Percentiles rank a stretch among this genome's conserved stretches.
Evolutionary conservation across 2,888 invertebrate species (phyloP).

Genomic region (Lochmaea crataegi): DNA sequence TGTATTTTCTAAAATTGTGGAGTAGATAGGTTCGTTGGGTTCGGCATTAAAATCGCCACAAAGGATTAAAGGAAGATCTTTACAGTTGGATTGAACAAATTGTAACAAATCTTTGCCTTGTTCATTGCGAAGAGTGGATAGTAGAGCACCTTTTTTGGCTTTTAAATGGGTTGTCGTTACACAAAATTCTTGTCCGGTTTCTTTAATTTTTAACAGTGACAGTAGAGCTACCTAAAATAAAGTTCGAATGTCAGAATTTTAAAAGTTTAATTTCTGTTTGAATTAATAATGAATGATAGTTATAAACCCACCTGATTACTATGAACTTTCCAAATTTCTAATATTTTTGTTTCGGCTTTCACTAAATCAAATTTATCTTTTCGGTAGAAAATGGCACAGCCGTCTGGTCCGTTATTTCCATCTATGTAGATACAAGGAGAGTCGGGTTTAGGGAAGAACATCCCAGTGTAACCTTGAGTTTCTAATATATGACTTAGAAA

Average conservation of each 20-base stretch:
- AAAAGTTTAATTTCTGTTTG: no score
- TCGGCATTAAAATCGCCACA: constrained; percentile 85
- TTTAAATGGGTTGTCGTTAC: constrained; percentile 81
- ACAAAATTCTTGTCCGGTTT: constrained; percentile 71
- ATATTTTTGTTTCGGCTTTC: constrained; percentile 69
- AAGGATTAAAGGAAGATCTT: constrained; percentile 71
- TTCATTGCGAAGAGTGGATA: constrained; percentile 76
- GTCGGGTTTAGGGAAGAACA: constrained; percentile 81
- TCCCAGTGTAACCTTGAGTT: constrained; percentile 75
- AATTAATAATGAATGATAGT: not conserved
- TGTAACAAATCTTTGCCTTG: constrained; percentile 76
- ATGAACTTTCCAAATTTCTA: constrained; percentile 80
- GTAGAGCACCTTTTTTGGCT: constrained; percentile 75
- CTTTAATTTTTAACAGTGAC: constrained; percentile 68
- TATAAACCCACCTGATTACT: constrained; percentile 72
- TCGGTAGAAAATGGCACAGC: constrained; percentile 81
- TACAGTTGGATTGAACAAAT: constrained; percentile 67
- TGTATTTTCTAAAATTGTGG: constrained; percentile 65
- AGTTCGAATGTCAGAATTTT: not conserved
- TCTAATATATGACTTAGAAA: constrained; percentile 73
- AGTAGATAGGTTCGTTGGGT: constrained; percentile 77
- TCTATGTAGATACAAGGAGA: constrained; percentile 80
- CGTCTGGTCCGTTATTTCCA: constrained; percentile 81
- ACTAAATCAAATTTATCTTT: constrained; percentile 72
- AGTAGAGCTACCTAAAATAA: constrained; percentile 70